Evolutionary conservation across 2,888 invertebrate genomes (phyloP), one percentile per base, ranked within the genome.

Genomic region (Agonum fuliginosum): DNA sequence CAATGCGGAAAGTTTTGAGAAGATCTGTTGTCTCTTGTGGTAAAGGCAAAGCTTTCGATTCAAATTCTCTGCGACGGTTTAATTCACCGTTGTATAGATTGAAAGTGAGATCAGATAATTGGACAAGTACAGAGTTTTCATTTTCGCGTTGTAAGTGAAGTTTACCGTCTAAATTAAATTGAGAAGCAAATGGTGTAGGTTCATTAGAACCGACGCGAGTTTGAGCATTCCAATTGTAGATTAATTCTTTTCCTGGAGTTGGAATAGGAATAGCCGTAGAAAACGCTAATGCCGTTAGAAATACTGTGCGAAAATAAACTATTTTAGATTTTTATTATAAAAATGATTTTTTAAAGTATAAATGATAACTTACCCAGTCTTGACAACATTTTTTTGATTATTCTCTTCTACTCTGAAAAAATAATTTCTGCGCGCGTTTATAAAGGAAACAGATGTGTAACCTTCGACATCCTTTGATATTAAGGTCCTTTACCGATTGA

Each of bases 161-260:
- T 58, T 82, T 81, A 41, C 86, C 87, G 6, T 83, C 79, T 5
- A 88, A 81, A 1, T 81, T 78, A 79, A 85, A 86, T 34, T 85
- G 81, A 1, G 87, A 87, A 1, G 83, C 84, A 69, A 82, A 85
- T 0, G 83, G 78, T 17, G 78, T 79, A 4, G 87, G 87, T 2
- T 84, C 80, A 20, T 84, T 80, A 14, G 84, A 83, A 5, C 86
- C 87, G n/a, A 85, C 83, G 78, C 84, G 85, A 20, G 86, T 83
- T 62, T 84, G 82, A n/a, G 84, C 86, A 67, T 83, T 80, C 79
- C 87, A 88, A 34, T 85, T 82, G 82, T 87, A 88, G 48, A 85
- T 80, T 17, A 85, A 71, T 74, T 89, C 89, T 80, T 89, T 87
- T 17, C 71, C 71, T 3, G 48, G 51, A 30, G 51, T 5, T 30